A percentile compares a stretch with the other conserved stretches of the same genome.
phyloP scores from a whole-genome alignment of 35 echinoderm and acorn worm species.

The Nesometra sesokonis region DNA sequence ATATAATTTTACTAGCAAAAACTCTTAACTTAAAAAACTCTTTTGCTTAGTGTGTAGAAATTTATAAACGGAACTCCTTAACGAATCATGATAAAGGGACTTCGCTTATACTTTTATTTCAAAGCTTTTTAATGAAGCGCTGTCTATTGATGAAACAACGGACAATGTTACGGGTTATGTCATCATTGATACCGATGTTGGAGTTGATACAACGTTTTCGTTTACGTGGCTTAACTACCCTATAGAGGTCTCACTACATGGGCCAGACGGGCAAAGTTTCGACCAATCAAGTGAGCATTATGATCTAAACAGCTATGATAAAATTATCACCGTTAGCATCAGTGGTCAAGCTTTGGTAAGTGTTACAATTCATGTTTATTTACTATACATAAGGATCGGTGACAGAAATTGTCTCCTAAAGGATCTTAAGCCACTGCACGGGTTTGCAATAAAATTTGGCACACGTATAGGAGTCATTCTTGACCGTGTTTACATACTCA shows the following conservation, averaged over 20 bases:
- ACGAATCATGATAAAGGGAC: too few relatives aligned
- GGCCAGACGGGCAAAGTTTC: background rate
- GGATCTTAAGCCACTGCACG: too few relatives aligned
- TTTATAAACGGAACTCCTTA: too few relatives aligned
- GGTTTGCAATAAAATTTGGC: too few relatives aligned
- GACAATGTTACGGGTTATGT: background rate
- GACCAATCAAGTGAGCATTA: constrained; percentile 1
- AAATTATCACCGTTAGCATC: constrained; percentile 26
- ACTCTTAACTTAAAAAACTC: too few relatives aligned
- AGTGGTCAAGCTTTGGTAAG: constrained; percentile 12
- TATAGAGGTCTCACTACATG: background rate
- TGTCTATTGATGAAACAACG: background rate
- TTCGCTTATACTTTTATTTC: too few relatives aligned
- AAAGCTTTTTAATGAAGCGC: background rate
- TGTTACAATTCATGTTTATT: background rate
- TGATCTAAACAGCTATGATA: background rate
- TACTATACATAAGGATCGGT: too few relatives aligned
- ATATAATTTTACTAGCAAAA: too few relatives aligned
- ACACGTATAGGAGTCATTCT: too few relatives aligned
- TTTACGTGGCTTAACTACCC: constrained; percentile 18
- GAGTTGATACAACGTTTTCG: constrained; percentile 7
- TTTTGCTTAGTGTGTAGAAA: too few relatives aligned
- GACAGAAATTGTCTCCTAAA: too few relatives aligned
- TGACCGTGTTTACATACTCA: too few relatives aligned
- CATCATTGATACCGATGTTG: constrained; percentile 19